Evolutionary conservation across 2,113 vertebrate species (phyloP).

Genomic region (Pteruthius melanotis): DNA sequence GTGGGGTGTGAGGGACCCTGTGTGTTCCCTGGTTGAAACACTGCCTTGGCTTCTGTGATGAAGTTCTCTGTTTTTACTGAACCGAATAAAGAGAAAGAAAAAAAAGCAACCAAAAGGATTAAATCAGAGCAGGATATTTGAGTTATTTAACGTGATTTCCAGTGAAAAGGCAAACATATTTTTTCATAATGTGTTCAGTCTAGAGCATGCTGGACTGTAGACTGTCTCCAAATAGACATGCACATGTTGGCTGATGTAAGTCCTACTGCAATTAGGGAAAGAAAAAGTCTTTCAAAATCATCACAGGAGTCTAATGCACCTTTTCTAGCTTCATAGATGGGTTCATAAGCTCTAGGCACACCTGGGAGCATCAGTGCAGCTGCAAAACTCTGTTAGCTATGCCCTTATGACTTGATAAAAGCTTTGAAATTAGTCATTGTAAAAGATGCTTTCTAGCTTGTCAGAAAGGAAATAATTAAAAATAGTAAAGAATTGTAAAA

Average conservation of each 20-base stretch:
- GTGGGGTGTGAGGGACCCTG: not conserved
- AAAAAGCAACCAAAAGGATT: not conserved
- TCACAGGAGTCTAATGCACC: not conserved
- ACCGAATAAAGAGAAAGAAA: not conserved
- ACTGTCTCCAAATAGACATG: not conserved
- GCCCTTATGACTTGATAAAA: not conserved
- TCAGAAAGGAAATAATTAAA: not conserved
- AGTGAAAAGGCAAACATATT: not conserved
- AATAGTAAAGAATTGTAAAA: not conserved
- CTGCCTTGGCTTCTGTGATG: not conserved
- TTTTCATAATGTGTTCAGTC: not conserved
- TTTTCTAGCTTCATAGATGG: not conserved
- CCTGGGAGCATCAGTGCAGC: not conserved
- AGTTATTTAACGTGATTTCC: not conserved
- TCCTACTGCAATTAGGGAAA: not conserved
- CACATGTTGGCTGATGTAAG: not conserved
- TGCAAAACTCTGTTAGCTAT: not conserved
- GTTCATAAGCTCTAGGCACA: not conserved
- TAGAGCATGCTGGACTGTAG: not conserved
- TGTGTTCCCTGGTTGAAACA: fast-evolving
- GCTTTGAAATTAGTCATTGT: not conserved
- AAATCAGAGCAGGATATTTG: not conserved
- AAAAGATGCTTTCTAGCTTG: not conserved
- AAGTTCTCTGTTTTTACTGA: not conserved
- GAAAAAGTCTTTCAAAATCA: not conserved